Percentiles rank a stretch among this genome's conserved stretches.
Evolutionary conservation across 2,888 invertebrate genomes (phyloP).

Genomic region (Papilio protenor): DNA sequence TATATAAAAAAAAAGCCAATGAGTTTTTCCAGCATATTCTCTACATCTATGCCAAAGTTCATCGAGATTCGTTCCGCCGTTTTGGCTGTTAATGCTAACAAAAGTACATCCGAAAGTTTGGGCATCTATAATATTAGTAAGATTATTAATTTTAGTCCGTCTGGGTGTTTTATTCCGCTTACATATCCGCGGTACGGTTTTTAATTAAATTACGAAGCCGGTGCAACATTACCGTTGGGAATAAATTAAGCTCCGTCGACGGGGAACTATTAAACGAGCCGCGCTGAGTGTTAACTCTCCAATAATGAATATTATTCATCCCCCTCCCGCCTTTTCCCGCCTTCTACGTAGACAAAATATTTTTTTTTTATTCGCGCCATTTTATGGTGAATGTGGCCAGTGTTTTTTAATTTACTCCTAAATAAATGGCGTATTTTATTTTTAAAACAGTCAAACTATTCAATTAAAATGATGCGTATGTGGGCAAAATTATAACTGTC

Average conservation of each 20-base stretch:
- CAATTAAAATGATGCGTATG: too few species aligned
- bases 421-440: background rate
- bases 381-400: constrained; percentile 21
- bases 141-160: constrained; percentile 14
- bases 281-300: constrained; percentile 72
- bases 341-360: constrained; percentile 21
- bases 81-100: too few species aligned
- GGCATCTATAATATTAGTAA: too few species aligned
- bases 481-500: too few species aligned
- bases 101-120: too few species aligned
- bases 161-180: constrained; percentile 35
- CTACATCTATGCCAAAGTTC: too few species aligned
- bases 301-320: constrained; percentile 72
- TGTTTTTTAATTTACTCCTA: background rate
- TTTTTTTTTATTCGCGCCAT: constrained; percentile 13
- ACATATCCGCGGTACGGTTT: constrained; percentile 40
- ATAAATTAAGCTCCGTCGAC: constrained; percentile 53
- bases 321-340: constrained; percentile 51
- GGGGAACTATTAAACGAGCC: constrained; percentile 54
- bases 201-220: constrained; percentile 43
- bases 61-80: too few species aligned
- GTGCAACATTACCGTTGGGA: constrained; percentile 51
- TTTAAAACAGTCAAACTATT: background rate
- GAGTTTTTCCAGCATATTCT: too few species aligned
- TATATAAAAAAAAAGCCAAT: too few species aligned